These are phyloP conservation scores for Leptothorax acervorum DNA, from an alignment of 2,888 invertebrate species.

Conservation along the genomic window DNA sequence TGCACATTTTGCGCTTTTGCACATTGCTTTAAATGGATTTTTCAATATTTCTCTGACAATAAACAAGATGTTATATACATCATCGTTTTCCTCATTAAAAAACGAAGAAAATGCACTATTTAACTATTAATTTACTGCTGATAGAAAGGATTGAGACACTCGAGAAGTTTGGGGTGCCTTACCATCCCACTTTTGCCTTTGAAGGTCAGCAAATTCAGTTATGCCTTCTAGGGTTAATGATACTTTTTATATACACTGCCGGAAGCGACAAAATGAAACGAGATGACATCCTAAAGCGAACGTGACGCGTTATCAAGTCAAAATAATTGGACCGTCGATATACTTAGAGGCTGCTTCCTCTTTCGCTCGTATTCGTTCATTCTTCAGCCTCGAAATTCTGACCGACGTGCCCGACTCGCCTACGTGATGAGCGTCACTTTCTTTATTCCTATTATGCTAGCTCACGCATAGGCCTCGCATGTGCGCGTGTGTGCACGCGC, in stretches of 20 bases:
- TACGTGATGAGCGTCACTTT: conserved; percentile 78
- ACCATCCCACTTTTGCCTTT: no score
- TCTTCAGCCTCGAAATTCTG: conserved; percentile 48
- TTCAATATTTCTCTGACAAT: no score
- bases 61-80: no score
- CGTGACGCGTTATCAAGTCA: neutral
- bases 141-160: no score
- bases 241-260: neutral
- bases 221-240: neutral
- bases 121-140: no score
- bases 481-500: conserved; percentile 42
- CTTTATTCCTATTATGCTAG: conserved; percentile 81
- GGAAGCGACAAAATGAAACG: neutral
- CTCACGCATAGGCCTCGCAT: conserved; percentile 62
- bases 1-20: no score
- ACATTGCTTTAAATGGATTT: no score
- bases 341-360: neutral
- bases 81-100: no score
- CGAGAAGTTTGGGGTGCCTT: no score
- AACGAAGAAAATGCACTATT: no score
- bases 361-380: conserved; percentile 1
- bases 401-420: conserved; percentile 11
- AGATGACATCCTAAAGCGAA: neutral
- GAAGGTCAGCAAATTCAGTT: no score
- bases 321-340: neutral